Percentiles rank a stretch among this genome's conserved stretches.
These are phyloP conservation scores for Metopolophium dirhodum DNA, from an alignment of 1,140 invertebrate species.

Conservation along the genomic window DNA sequence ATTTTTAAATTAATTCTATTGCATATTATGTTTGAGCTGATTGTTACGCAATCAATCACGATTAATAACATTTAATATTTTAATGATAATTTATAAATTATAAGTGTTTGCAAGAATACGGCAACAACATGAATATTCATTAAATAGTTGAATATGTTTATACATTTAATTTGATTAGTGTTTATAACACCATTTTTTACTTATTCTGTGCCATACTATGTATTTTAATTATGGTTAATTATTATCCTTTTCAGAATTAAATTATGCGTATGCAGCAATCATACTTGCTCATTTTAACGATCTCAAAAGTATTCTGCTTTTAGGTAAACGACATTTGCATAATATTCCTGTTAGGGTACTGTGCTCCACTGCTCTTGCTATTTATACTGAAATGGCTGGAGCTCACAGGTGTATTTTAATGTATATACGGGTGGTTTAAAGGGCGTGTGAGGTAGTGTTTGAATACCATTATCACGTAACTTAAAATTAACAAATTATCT, in stretches of 20 bases:
- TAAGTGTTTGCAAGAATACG: background rate
- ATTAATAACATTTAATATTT: background rate
- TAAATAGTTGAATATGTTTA: background rate
- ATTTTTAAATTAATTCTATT: background rate
- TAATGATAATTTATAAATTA: background rate
- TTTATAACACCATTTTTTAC: background rate
- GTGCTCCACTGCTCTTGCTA: no score
- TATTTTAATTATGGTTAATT: background rate
- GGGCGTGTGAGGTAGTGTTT: background rate
- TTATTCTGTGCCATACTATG: background rate
- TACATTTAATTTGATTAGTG: constrained; percentile 16
- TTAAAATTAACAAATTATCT: constrained; percentile 5
- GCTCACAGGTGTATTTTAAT: background rate
- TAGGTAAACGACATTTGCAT: constrained; percentile 30
- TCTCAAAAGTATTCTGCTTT: background rate
- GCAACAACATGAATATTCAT: background rate
- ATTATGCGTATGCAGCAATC: background rate
- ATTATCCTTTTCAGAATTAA: background rate
- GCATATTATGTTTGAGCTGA: background rate
- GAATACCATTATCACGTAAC: background rate
- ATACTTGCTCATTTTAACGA: background rate
- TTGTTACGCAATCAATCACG: background rate
- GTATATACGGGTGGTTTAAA: background rate
- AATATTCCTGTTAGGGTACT: background rate
- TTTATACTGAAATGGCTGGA: background rate